Evolutionary conservation across 1,140 invertebrate genomes (phyloP).

Genomic region (Piezodorus guildinii): DNA sequence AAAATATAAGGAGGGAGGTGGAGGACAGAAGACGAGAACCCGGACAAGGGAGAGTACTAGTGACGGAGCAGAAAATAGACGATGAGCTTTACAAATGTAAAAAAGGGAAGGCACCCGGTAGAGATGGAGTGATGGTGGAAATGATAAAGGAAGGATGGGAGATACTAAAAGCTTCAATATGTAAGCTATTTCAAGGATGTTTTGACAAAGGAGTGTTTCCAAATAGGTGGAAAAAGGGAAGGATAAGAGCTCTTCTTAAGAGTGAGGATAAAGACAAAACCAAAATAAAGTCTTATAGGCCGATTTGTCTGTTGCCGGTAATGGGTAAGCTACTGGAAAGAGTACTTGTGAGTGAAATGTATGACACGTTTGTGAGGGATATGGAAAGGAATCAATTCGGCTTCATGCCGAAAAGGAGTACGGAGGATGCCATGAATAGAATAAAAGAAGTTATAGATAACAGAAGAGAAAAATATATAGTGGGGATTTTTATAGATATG

Average conservation of each 20-base stretch:
- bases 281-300: neutral
- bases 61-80: neutral
- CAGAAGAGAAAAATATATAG: slow-evolving; percentile 7
- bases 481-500: slow-evolving; percentile 10
- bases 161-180: neutral
- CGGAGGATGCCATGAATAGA: neutral
- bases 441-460: neutral
- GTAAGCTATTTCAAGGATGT: neutral
- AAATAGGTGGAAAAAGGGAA: neutral
- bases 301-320: no score
- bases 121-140: neutral
- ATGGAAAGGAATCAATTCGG: neutral
- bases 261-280: neutral
- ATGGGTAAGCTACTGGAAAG: neutral
- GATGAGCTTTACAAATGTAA: neutral
- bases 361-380: no score
- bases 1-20: neutral
- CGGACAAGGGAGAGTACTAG: neutral
- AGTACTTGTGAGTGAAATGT: neutral
- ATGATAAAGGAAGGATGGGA: neutral
- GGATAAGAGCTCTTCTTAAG: neutral
- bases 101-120: neutral
- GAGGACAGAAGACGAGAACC: neutral
- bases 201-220: neutral
- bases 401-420: no score